Evolutionary conservation across 2,888 invertebrate species (phyloP).

Genomic region (Drosophila leonis): DNA sequence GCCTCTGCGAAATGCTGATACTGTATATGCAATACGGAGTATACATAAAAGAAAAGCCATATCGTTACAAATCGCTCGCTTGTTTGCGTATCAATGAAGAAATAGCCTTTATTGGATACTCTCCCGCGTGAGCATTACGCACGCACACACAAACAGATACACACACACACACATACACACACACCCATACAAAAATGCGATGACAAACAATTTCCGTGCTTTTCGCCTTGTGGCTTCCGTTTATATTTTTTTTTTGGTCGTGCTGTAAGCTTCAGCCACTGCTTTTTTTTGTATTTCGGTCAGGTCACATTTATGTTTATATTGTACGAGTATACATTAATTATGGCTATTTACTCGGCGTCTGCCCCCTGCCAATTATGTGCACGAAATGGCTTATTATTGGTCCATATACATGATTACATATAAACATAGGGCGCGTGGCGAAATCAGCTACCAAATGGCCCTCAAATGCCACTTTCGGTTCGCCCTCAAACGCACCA

Average conservation of each 20-base stretch:
- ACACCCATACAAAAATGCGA: conserved; percentile 10
- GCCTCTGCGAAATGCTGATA: conserved; percentile 14
- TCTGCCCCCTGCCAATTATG: conserved; percentile 68
- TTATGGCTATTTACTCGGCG: conserved; percentile 74
- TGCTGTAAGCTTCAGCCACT: conserved; percentile 32
- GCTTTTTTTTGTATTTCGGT: conserved; percentile 64
- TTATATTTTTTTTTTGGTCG: conserved; percentile 9
- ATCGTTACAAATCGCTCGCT: conserved; percentile 60
- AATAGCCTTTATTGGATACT: conserved; percentile 74
- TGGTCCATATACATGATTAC: conserved; percentile 57
- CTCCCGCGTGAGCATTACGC: conserved; percentile 53
- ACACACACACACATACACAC: conserved; percentile 1
- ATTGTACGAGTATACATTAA: conserved; percentile 70
- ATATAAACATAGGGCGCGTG: conserved; percentile 30
- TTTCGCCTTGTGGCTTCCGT: conserved; percentile 54
- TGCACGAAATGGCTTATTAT: conserved; percentile 78
- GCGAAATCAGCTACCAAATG: conserved; percentile 65
- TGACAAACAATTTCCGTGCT: conserved; percentile 67
- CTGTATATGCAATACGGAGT: neutral
- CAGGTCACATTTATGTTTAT: conserved; percentile 78
- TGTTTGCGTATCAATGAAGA: conserved; percentile 76
- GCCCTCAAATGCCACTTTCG: conserved; percentile 67
- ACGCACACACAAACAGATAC: conserved; percentile 3
- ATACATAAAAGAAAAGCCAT: conserved; percentile 33
- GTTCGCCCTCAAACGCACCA: conserved; percentile 64